Conservation (phyloP, 1,140 invertebrate species). For the Drosophila lini region DNA sequence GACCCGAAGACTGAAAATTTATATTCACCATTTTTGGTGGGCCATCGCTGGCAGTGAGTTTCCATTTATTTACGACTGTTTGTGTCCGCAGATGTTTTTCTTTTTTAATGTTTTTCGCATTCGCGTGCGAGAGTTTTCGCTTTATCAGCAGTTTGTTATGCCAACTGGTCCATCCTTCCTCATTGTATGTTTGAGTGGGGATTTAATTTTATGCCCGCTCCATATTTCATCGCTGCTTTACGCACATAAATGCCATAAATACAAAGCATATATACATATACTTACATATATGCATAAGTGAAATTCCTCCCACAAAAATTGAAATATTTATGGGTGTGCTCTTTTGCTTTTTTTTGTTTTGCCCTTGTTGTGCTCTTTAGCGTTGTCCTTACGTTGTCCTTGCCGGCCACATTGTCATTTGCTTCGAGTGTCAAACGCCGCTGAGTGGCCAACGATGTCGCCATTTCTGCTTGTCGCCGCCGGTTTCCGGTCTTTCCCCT, state of each 20-base stretch:
- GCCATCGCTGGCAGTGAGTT: slow-evolving; percentile 22
- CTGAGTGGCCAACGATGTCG: slow-evolving; percentile 75
- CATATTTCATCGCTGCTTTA: slow-evolving; percentile 66
- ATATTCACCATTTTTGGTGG: slow-evolving; percentile 58
- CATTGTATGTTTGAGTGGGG: slow-evolving; percentile 52
- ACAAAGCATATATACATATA: background rate
- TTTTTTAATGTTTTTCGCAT: slow-evolving; percentile 48
- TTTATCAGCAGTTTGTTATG: slow-evolving; percentile 78
- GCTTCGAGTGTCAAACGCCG: slow-evolving; percentile 78
- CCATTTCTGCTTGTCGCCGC: slow-evolving; percentile 57
- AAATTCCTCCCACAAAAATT: slow-evolving; percentile 68
- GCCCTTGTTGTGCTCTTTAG: slow-evolving; percentile 45
- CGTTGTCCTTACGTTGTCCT: slow-evolving; percentile 79
- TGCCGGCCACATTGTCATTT: slow-evolving; percentile 63
- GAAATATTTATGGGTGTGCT: slow-evolving; percentile 75
- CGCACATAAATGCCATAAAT: slow-evolving; percentile 46
- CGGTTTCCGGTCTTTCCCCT: slow-evolving; percentile 57
- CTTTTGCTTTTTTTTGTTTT: slow-evolving; percentile 24
- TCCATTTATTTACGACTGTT: slow-evolving; percentile 52
- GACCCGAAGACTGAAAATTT: slow-evolving; percentile 46
- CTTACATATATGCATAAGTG: slow-evolving; percentile 54
- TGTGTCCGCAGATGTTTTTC: slow-evolving; percentile 51
- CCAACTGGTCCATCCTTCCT: slow-evolving; percentile 34
- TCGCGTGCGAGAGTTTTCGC: slow-evolving; percentile 63
- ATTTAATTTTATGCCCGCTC: slow-evolving; percentile 71